A percentile compares a stretch with the other conserved stretches of the same genome.
Evolutionary conservation across 2,797 vertebrate species (phyloP).

Genomic region (Tragopan temminckii): DNA sequence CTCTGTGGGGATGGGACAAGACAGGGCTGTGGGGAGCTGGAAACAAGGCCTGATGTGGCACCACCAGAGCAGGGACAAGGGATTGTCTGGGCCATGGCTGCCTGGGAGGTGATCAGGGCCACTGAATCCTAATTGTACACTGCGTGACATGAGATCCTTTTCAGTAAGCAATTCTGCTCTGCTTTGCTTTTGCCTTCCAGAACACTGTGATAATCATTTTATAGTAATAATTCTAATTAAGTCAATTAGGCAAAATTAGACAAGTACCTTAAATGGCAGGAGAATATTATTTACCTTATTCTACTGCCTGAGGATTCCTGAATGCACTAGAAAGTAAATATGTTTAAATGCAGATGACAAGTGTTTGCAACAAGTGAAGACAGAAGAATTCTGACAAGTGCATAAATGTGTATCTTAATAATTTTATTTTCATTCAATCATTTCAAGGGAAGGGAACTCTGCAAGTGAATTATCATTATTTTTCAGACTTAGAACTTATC

Average conservation of each 20-base stretch:
- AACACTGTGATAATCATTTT: slow-evolving; percentile 54
- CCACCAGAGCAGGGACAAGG: background rate
- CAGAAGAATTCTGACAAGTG: slow-evolving; percentile 42
- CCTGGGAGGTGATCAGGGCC: background rate
- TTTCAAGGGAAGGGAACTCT: background rate
- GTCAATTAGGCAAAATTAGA: slow-evolving; percentile 76
- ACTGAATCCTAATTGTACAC: fast-evolving
- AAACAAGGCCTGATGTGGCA: background rate
- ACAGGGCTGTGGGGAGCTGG: background rate
- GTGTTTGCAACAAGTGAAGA: slow-evolving; percentile 26
- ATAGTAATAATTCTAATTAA: slow-evolving; percentile 47
- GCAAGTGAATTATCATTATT: background rate
- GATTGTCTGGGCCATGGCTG: background rate
- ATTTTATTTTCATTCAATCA: slow-evolving; percentile 55
- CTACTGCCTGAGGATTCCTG: slow-evolving; percentile 41
- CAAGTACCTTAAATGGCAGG: slow-evolving; percentile 57
- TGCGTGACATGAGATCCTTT: background rate
- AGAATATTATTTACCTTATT: slow-evolving; percentile 68
- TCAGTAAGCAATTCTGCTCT: background rate
- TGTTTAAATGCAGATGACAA: slow-evolving; percentile 27
- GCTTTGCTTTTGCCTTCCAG: slow-evolving; percentile 35
- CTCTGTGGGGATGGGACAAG: background rate
- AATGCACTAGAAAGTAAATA: slow-evolving; percentile 45
- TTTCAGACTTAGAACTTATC: background rate
- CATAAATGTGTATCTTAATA: slow-evolving; percentile 46